phyloP scores from a whole-genome alignment of 1,140 invertebrate species.

The Dryas iulia region DNA sequence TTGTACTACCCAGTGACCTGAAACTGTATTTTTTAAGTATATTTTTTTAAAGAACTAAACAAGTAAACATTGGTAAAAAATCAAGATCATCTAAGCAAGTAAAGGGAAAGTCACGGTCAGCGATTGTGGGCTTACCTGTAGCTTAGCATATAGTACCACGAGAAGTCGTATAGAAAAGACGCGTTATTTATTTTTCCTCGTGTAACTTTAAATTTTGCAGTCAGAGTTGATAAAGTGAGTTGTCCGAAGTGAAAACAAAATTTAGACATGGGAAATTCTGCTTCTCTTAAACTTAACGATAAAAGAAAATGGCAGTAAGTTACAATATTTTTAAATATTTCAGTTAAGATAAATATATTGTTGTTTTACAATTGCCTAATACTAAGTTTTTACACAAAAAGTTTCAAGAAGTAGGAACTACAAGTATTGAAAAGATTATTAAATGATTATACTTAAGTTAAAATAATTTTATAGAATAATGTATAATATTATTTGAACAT shows the following conservation, averaged over 20 bases:
- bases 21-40: conserved; percentile 10
- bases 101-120: conserved; percentile 69
- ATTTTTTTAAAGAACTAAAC: not conserved
- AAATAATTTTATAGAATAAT: too few relatives aligned
- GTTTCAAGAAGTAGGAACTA: too few relatives aligned
- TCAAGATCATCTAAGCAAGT: conserved; percentile 9
- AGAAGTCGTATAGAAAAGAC: conserved; percentile 52
- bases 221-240: conserved; percentile 15
- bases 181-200: conserved; percentile 26
- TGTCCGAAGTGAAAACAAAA: conserved; percentile 14
- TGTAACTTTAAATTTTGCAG: not conserved
- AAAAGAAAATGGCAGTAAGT: conserved; percentile 71
- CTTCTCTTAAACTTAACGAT: conserved; percentile 65
- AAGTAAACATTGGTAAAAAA: conserved; percentile 13
- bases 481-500: too few relatives aligned
- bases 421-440: too few relatives aligned
- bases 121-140: conserved; percentile 40
- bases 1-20: not conserved
- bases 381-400: too few relatives aligned
- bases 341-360: too few relatives aligned
- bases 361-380: too few relatives aligned
- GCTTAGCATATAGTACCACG: conserved; percentile 38
- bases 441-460: too few relatives aligned
- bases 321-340: not conserved
- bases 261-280: conserved; percentile 62